phyloP scores from a whole-genome alignment of 2,888 invertebrate species.

The Orthosia cruda region DNA sequence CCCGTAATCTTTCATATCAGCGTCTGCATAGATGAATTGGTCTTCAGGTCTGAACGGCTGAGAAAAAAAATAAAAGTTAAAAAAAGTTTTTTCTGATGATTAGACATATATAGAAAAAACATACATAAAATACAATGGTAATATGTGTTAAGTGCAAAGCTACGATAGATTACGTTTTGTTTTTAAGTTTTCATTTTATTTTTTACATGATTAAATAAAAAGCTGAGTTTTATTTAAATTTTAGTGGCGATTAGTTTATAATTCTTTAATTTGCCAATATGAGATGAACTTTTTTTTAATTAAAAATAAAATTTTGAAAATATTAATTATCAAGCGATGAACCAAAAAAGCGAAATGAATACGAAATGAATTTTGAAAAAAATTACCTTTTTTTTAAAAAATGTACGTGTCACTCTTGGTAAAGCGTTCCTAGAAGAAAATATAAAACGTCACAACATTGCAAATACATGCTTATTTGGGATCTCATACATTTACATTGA shows the following conservation, averaged over 20 bases:
- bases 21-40: conserved; percentile 96
- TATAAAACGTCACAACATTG: conserved; percentile 90
- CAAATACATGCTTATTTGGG: conserved; percentile 78
- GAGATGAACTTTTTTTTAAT: background rate
- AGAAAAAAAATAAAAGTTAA: conserved; percentile 64
- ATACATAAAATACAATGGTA: conserved; percentile 71
- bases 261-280: background rate
- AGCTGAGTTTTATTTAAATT: conserved; percentile 12
- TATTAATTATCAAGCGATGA: conserved; percentile 63
- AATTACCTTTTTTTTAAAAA: conserved; percentile 93
- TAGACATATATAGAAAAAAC: conserved; percentile 26
- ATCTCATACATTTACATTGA: conserved; percentile 57
- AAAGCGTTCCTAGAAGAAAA: conserved; percentile 94
- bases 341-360: conserved; percentile 64
- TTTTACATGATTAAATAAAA: conserved; percentile 21
- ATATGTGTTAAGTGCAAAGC: conserved; percentile 76
- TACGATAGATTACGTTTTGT: background rate
- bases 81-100: background rate
- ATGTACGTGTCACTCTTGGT: conserved; percentile 97
- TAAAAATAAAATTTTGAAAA: conserved; percentile 25
- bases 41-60: conserved; percentile 97
- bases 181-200: background rate
- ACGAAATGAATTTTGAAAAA: conserved; percentile 74
- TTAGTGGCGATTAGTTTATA: conserved; percentile 48
- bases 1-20: conserved; percentile 97